Base-by-base conservation (phyloP, 2,113 vertebrate species). In the Chamaetylas fuelleborni region DNA sequence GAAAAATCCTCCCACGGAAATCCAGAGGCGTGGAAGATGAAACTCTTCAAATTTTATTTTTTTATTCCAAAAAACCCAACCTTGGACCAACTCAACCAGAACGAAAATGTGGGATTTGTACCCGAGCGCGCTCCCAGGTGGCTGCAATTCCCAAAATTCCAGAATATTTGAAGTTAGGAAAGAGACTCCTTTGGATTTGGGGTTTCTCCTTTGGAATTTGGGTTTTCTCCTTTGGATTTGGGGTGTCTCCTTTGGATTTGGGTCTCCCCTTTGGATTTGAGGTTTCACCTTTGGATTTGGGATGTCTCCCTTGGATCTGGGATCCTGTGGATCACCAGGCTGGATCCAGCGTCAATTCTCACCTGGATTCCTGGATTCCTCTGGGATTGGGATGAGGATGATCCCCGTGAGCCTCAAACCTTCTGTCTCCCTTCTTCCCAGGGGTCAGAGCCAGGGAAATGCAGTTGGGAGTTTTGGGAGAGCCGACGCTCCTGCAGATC, bases 341-440 rank as follows among this genome's bases (percentile, higher is more conserved):
- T 40, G 40, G 12, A 40, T 40, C 40, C 40, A 40, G 40, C 40
- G 5, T 40, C 5, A 40, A 14, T 14, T 14, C 40, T 40, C 12
- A 40, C 40, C 40, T 40, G 42, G 42, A 43, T 43, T 45, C 43
- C 43, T 19, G 43, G 20, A 60, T 77, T 40, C 18, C 43, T 19
- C 4, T 2, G 0, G 56, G 57, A 12, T 1, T 1, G 28, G 73
- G 45, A 5, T 5, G 22, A 4, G 15, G 57, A 5, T 0, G 7
- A 25, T 26, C n/a, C n/a, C 73, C 1, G 2, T 0, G 7, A 50
- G 4, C 29, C 47, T 20, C 33, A 62, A 1, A 33, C 22, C 56
- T 54, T 38, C 28, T 45, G 57, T 14, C 38, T 36, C 4, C 22
- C 2, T 33, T 45, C 28, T 31, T 2, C 6, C 28, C 81, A 84